Conservation (phyloP, 1,140 invertebrate genomes). For the Tetramorium simillimum region DNA sequence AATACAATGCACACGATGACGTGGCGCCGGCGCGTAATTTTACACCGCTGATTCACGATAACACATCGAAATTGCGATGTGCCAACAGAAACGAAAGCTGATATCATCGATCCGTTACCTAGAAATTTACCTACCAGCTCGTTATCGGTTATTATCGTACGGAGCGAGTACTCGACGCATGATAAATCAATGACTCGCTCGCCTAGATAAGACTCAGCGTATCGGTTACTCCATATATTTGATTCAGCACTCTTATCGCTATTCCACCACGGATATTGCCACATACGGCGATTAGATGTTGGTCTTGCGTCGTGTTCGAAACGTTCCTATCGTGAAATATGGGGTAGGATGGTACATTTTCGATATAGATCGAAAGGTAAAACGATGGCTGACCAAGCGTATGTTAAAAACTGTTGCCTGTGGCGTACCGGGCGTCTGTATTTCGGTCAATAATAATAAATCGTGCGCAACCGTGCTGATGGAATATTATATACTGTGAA, state of each 20-base stretch:
- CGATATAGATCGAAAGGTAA: constrained; percentile 29
- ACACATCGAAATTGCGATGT: constrained; percentile 25
- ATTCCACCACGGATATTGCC: constrained; percentile 50
- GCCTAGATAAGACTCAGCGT: constrained; percentile 50
- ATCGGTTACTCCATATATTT: constrained; percentile 60
- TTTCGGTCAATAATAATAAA: background rate
- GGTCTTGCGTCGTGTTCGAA: constrained; percentile 31
- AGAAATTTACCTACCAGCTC: constrained; percentile 46
- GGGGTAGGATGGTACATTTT: constrained; percentile 17
- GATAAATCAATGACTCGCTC: constrained; percentile 57
- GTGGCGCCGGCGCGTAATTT: background rate
- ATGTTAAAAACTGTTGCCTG: constrained; percentile 16
- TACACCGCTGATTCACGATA: constrained; percentile 6
- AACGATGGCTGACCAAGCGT: background rate
- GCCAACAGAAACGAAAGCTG: constrained; percentile 43
- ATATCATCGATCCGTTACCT: constrained; percentile 55
- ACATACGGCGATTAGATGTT: constrained; percentile 49
- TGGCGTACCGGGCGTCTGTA: too few species aligned
- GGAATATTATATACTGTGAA: constrained; percentile 23
- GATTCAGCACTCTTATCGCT: constrained; percentile 57
- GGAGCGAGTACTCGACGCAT: constrained; percentile 38
- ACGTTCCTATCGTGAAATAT: constrained; percentile 21
- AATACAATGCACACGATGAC: background rate
- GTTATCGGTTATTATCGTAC: constrained; percentile 56
- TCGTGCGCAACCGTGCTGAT: background rate